Percentiles rank a stretch among this genome's conserved stretches.
Evolutionary conservation across 2,888 invertebrate species (phyloP).

Genomic region (Athetis lepigone): DNA sequence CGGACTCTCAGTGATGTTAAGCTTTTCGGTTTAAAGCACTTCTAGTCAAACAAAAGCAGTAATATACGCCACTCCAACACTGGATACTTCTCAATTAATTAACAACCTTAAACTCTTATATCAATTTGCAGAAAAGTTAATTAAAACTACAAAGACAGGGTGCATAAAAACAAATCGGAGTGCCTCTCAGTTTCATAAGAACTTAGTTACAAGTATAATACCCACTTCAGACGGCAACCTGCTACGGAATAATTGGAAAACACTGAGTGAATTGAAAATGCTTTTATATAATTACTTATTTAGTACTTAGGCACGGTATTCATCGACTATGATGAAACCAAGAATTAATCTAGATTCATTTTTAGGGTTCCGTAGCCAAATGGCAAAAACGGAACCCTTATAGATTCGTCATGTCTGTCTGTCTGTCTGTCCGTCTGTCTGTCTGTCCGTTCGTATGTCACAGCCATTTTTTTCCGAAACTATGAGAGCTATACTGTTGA

Average conservation of each 20-base stretch:
- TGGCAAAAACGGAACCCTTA: no score
- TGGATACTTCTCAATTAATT: background rate
- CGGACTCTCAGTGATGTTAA: no score
- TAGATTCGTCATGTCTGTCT: no score
- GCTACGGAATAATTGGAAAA: slow-evolving; percentile 33
- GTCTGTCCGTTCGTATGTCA: no score
- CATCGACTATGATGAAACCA: background rate
- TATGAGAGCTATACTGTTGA: no score
- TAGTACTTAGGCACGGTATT: slow-evolving; percentile 11
- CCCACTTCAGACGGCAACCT: slow-evolving; percentile 1
- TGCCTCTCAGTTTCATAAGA: background rate
- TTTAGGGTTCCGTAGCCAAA: no score
- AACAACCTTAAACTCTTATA: background rate
- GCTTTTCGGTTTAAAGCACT: no score
- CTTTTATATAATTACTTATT: slow-evolving; percentile 12
- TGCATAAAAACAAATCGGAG: slow-evolving; percentile 5
- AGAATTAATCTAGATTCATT: no score
- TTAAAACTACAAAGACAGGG: slow-evolving; percentile 20
- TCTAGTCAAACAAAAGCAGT: no score
- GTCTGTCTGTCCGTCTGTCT: no score
- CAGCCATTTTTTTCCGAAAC: no score
- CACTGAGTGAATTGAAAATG: slow-evolving; percentile 1
- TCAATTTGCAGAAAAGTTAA: slow-evolving; percentile 12
- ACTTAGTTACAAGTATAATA: slow-evolving; percentile 15
- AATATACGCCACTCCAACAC: no score